These are phyloP conservation scores for Epinotia nisella DNA, from an alignment of 2,888 invertebrate genomes.

Conservation along the genomic window DNA sequence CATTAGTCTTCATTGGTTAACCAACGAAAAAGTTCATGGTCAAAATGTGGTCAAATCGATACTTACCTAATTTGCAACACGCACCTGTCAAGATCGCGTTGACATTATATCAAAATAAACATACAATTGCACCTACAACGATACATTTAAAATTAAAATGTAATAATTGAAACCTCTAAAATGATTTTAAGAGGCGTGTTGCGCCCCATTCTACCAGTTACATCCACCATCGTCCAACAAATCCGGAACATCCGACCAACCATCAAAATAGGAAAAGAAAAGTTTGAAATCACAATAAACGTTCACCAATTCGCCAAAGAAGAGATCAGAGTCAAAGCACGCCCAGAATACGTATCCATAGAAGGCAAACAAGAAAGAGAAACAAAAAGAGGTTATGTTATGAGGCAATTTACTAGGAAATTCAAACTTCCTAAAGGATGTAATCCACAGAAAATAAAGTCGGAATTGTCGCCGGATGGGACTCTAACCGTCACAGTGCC, in stretches of 20 bases:
- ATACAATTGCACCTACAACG: neutral
- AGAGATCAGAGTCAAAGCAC: constrained; percentile 70
- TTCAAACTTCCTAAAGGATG: constrained; percentile 73
- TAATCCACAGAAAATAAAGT: constrained; percentile 58
- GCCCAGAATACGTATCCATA: constrained; percentile 67
- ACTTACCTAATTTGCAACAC: too few relatives aligned
- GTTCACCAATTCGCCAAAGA: constrained; percentile 66
- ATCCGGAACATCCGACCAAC: constrained; percentile 59
- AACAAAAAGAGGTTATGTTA: constrained; percentile 59
- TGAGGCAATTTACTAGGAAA: constrained; percentile 68
- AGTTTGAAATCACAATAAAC: constrained; percentile 68
- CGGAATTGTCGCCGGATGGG: constrained; percentile 63
- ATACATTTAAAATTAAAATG: neutral
- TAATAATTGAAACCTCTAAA: constrained; percentile 1
- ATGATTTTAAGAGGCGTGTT: constrained; percentile 53
- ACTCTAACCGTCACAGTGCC: constrained; percentile 66
- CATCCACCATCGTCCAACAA: constrained; percentile 53
- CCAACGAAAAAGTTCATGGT: too few relatives aligned
- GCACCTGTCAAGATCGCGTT: too few relatives aligned
- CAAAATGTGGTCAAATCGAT: too few relatives aligned
- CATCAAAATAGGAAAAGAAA: constrained; percentile 65
- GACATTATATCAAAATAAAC: constrained; percentile 15
- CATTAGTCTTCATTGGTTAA: too few relatives aligned
- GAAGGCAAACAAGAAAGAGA: constrained; percentile 75
- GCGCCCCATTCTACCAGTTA: constrained; percentile 49